Evolutionary conservation across 2,797 vertebrate genomes (phyloP).

Genomic region (Urophycis tenuis): DNA sequence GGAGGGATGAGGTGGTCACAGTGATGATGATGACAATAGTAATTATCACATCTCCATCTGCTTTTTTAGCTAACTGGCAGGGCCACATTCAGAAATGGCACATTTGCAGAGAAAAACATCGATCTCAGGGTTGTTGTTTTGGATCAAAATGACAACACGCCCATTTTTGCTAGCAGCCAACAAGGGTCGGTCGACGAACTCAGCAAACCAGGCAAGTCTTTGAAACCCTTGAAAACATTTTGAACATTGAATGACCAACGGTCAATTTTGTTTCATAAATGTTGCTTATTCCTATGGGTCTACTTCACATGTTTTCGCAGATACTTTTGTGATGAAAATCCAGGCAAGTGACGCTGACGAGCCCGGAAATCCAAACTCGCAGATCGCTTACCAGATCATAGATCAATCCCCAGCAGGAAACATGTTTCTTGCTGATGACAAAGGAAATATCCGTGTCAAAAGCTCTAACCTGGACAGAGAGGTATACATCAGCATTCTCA

Average conservation of each 20-base stretch:
- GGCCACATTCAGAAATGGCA: constrained; percentile 60
- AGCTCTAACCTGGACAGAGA: constrained; percentile 79
- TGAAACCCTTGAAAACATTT: background rate
- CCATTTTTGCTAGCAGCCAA: constrained; percentile 62
- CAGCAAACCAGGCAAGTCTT: constrained; percentile 43
- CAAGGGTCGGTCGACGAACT: constrained; percentile 44
- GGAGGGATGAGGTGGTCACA: background rate
- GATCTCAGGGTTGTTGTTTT: constrained; percentile 72
- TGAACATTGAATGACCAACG: background rate
- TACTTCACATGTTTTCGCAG: constrained; percentile 58
- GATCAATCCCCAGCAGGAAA: constrained; percentile 60
- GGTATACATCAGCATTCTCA: constrained; percentile 57
- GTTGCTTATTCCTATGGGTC: background rate
- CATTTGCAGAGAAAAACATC: constrained; percentile 69
- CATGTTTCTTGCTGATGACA: constrained; percentile 67
- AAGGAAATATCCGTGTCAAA: constrained; percentile 69
- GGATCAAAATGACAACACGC: constrained; percentile 85
- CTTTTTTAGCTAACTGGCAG: constrained; percentile 71
- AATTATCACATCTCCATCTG: background rate
- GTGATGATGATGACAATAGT: background rate
- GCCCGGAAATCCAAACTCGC: constrained; percentile 66
- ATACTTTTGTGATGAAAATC: constrained; percentile 71
- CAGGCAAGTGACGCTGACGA: constrained; percentile 82
- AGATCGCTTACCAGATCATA: constrained; percentile 72
- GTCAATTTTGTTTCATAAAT: background rate